Conservation (phyloP, 2,797 vertebrate species). For the Gallinago solitaria region DNA sequence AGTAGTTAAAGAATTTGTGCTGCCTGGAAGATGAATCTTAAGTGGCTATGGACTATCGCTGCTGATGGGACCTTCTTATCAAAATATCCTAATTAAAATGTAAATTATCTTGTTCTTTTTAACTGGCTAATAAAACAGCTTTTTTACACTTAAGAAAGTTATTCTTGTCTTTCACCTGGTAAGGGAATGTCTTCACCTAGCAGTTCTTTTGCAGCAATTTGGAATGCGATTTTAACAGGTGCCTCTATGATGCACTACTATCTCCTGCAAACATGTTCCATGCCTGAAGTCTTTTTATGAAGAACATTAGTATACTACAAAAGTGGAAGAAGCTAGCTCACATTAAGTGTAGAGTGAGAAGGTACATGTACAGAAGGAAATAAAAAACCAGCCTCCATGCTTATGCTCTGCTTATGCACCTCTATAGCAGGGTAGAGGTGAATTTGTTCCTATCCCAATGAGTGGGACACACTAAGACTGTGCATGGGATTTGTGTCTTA, state of each 20-base stretch:
- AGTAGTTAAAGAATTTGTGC: not conserved
- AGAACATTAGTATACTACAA: not conserved
- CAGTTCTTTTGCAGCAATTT: not conserved
- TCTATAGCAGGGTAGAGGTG: not conserved
- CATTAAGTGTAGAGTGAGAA: not conserved
- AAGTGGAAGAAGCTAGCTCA: not conserved
- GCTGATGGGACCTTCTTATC: not conserved
- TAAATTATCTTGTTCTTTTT: not conserved
- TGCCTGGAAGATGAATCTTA: not conserved
- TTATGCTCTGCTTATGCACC: not conserved
- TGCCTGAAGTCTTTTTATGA: not conserved
- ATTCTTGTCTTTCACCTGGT: not conserved
- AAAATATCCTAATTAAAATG: not conserved
- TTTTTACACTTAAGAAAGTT: not conserved
- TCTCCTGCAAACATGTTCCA: fast-evolving
- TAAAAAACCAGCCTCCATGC: not conserved
- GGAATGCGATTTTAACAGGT: not conserved
- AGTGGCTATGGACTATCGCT: not conserved
- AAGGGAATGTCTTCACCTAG: not conserved
- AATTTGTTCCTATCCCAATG: not conserved
- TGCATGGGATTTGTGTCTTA: not conserved
- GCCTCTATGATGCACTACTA: fast-evolving
- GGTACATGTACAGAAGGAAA: not conserved
- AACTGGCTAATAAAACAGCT: not conserved
- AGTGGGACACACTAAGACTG: fast-evolving